Evolutionary conservation across 2,113 vertebrate species (phyloP).

Genomic region (Excalfactoria chinensis): DNA sequence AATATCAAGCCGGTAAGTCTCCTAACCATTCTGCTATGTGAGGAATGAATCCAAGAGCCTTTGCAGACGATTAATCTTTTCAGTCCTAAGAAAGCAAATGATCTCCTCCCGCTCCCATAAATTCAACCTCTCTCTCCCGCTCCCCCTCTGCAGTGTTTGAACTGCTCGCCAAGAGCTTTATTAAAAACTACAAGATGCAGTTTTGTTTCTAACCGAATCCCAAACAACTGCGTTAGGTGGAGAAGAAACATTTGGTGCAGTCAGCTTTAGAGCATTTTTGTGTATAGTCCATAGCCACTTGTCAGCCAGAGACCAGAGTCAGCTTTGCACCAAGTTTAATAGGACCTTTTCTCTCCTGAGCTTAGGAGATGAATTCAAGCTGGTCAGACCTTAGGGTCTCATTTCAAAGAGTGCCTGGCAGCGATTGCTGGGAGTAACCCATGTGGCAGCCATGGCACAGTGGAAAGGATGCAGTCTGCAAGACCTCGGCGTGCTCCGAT

Average conservation of each 20-base stretch:
- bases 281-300: conserved; percentile 5
- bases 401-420: not conserved
- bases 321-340: not conserved
- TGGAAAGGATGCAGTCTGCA: not conserved
- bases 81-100: conserved; percentile 34
- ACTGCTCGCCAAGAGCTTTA: conserved; percentile 48
- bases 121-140: conserved; percentile 21
- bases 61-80: conserved; percentile 61
- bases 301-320: not conserved
- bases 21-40: conserved; percentile 42
- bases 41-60: conserved; percentile 56
- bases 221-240: conserved; percentile 42
- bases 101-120: conserved; percentile 44
- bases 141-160: conserved; percentile 24
- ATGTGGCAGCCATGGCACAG: accelerated
- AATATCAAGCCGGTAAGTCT: not conserved
- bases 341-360: not conserved
- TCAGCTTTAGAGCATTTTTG: conserved; percentile 55
- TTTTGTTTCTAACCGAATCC: conserved; percentile 35
- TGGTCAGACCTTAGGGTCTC: not conserved
- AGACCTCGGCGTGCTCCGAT: accelerated
- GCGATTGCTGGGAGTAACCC: not conserved
- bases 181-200: conserved; percentile 61
- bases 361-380: not conserved
- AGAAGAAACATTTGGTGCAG: conserved; percentile 63